Evolutionary conservation across 2,113 vertebrate species (phyloP), one percentile per base, ranked within the genome.

Genomic region (Petrocephalus microphthalmus): DNA sequence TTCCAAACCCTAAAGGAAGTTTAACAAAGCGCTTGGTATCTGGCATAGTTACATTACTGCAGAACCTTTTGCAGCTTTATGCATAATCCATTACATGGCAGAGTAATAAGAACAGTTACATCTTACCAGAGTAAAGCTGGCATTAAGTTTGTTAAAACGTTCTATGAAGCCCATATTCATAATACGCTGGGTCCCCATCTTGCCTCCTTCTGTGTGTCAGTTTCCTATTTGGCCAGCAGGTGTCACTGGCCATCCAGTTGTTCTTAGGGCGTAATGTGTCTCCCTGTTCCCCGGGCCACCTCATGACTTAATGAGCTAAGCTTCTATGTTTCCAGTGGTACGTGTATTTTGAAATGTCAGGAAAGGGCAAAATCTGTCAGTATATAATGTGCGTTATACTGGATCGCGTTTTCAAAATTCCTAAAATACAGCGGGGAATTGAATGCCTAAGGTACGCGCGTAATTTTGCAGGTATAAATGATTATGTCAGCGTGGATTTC

Each of bases 1-100:
- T 90, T 95, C 94, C 89, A 98, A 91, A n/a, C 93, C 94, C 96
- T 97, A 52, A 0, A 64, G 88, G 13, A 87, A 90, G 89, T 37
- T 49, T 7, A 78, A 37, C 57, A 17, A 37, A 53, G 3, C 22
- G 74, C 67, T 74, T 74, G 67, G 11, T 37, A 17, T 37, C 33
- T 74, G 33, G 25, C 33, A 42, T 33, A 74, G 67, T 74, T 2
- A 74, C 13, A 37, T 64, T 64, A 64, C n/a, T 64, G n/a, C 60
- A 25, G 60, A 64, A 64, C n/a, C 57, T 60, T 60, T n/a, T 60
- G 57, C 56, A 60, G 22, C 22, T n/a, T 2, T 8, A 60, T 42
- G 42, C 42, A 42, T 42, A 42, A 3, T 42, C 42, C 42, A 1
- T 42, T 42, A 42, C 42, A 42, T 42, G 42, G 22, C 57, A 64